Base-by-base conservation (phyloP, 30 jellyfish, hydroid and myxozoan species). In the Pseudorhiza aurosa region DNA sequence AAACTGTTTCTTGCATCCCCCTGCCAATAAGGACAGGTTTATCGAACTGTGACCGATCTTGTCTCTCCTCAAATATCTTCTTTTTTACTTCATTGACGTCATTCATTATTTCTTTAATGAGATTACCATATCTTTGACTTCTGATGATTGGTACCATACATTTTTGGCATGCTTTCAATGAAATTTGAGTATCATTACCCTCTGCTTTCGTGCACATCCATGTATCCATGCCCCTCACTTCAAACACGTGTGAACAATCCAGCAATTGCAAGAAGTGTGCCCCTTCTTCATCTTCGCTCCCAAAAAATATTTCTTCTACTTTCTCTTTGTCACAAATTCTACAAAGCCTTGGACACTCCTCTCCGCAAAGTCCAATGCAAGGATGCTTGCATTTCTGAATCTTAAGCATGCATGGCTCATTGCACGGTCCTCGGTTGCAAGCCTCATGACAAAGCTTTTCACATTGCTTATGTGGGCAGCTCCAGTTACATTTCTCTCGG, bases 281-380 rank as follows among this genome's bases (percentile, higher is more conserved):
- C 69, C 63, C 87, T 72, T 78, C 88, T 29, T 63, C 86, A 46
- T 88, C 97, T 35, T 88, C 97, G 5, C n/a, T 42, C 0, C 97
- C 97, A 80, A 88, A 88, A 65, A 88, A 79, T 22, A 88, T 80
- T 45, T 79, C 97, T 45, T 88, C 90, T 37, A 88, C 90, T 35
- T 55, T 81, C n/a, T 77, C 95, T 57, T 73, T 68, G 43, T 56
- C 42, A 29, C 96, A 85, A 11, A 72, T 29, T 27, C 85, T 44
- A 36, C 96, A 86, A 3, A 74, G 32, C 17, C 45, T 26, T 17
- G 96, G 96, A 35, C 96, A 86, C 35, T 45, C 37, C 47, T 86
- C 96, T 4, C 96, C 87, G 46, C 96, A 86, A 10, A 86, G 43
- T 8, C 96, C 90, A 35, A 57, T 37, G 51, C 96, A 86, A 28